Conservation (phyloP, 2,888 invertebrate genomes). For the Hypolimnas misippus region DNA sequence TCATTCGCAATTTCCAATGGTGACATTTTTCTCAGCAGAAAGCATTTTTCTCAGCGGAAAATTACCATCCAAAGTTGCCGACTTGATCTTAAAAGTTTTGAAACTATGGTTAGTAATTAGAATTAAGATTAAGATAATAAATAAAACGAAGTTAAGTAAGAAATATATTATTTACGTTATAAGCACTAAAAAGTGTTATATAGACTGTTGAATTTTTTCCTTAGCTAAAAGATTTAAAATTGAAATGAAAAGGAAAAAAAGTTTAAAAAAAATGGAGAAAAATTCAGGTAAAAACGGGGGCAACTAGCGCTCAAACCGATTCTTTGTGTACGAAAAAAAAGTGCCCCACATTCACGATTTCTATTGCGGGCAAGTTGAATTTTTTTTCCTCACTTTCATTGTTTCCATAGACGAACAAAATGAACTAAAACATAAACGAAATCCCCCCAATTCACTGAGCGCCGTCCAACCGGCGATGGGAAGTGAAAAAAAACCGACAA, state of each 20-base stretch:
- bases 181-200: neutral
- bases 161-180: neutral
- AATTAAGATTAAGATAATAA: no score
- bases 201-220: no score
- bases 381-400: constrained; percentile 26
- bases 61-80: no score
- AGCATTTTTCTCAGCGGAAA: no score
- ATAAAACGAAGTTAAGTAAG: no score
- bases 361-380: constrained; percentile 17
- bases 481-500: constrained; percentile 57
- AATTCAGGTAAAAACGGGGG: constrained; percentile 13
- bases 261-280: neutral
- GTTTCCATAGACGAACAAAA: constrained; percentile 25
- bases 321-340: constrained; percentile 20
- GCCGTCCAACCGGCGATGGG: constrained; percentile 18
- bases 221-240: neutral
- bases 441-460: constrained; percentile 4
- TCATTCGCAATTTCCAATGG: no score
- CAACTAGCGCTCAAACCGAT: neutral
- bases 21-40: no score
- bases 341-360: constrained; percentile 28
- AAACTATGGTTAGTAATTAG: no score
- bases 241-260: neutral
- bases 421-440: constrained; percentile 23
- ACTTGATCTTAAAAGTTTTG: no score